Evolutionary conservation across 2,797 vertebrate genomes (phyloP).

Genomic region (Gouania willdenowi): DNA sequence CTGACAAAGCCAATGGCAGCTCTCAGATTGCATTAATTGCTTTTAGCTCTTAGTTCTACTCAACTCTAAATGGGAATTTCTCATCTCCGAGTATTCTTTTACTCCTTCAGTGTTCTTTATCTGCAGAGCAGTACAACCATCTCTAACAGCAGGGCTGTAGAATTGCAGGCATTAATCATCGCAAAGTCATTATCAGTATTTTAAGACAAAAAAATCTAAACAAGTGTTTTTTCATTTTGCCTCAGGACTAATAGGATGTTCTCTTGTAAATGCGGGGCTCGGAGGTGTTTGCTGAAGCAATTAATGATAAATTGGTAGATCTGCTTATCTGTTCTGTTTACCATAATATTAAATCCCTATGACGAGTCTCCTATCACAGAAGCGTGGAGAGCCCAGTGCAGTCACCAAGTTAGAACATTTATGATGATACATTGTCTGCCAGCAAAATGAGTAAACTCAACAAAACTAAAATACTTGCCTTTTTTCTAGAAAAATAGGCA

Average conservation of each 20-base stretch:
- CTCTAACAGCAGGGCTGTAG: conserved; percentile 38
- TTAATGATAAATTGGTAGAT: conserved; percentile 50
- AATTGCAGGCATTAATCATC: conserved; percentile 72
- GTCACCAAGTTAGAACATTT: conserved; percentile 1
- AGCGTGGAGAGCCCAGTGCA: neutral
- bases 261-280: conserved; percentile 49
- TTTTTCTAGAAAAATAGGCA: too few relatives aligned
- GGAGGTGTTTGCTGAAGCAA: conserved; percentile 56
- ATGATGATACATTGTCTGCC: conserved; percentile 20
- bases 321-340: conserved; percentile 28
- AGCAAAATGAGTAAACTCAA: too few relatives aligned
- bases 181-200: conserved; percentile 61
- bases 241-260: conserved; percentile 54
- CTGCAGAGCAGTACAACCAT: conserved; percentile 48
- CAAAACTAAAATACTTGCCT: too few relatives aligned
- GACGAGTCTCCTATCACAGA: conserved; percentile 20
- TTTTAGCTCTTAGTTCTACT: conserved; percentile 47
- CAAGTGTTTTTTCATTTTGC: conserved; percentile 66
- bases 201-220: conserved; percentile 67
- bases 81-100: conserved; percentile 53
- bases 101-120: conserved; percentile 25
- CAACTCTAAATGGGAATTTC: conserved; percentile 53
- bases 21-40: conserved; percentile 63
- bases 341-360: conserved; percentile 31
- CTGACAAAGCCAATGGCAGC: conserved; percentile 42